phyloP scores from a whole-genome alignment of 2,888 invertebrate species.

The Proisotoma minuta region DNA sequence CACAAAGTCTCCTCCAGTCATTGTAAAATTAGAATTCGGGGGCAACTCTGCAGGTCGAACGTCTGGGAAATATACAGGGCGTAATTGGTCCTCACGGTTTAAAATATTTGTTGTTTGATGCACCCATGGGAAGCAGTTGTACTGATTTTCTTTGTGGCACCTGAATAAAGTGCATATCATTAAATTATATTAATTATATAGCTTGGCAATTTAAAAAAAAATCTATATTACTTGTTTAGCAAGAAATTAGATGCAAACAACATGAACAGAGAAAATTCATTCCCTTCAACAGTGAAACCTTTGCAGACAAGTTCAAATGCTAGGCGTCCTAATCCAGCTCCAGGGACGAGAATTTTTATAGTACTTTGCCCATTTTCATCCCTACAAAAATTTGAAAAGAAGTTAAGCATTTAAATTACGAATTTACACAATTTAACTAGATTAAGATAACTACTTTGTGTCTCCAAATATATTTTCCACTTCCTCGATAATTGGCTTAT shows the following conservation, averaged over 20 bases:
- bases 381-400: constrained; percentile 2
- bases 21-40: constrained; percentile 71
- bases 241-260: constrained; percentile 93
- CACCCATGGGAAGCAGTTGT: constrained; percentile 87
- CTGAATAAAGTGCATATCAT: constrained; percentile 49
- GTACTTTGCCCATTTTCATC: constrained; percentile 18
- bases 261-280: constrained; percentile 98
- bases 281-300: constrained; percentile 91
- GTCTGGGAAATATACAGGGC: constrained; percentile 79
- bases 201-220: neutral
- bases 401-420: too few species aligned
- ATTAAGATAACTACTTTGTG: constrained; percentile 38
- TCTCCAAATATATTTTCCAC: constrained; percentile 67
- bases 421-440: neutral
- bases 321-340: constrained; percentile 90
- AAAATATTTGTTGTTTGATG: constrained; percentile 91
- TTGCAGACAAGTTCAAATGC: constrained; percentile 87
- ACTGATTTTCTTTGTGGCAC: constrained; percentile 63
- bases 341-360: constrained; percentile 81
- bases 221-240: constrained; percentile 67
- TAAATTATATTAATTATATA: constrained; percentile 3
- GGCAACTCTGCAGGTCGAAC: constrained; percentile 68
- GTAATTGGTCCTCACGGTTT: constrained; percentile 72
- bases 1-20: constrained; percentile 95
- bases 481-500: constrained; percentile 82